Conservation (phyloP, 2,113 vertebrate genomes). For the Pycnonotus jocosus region DNA sequence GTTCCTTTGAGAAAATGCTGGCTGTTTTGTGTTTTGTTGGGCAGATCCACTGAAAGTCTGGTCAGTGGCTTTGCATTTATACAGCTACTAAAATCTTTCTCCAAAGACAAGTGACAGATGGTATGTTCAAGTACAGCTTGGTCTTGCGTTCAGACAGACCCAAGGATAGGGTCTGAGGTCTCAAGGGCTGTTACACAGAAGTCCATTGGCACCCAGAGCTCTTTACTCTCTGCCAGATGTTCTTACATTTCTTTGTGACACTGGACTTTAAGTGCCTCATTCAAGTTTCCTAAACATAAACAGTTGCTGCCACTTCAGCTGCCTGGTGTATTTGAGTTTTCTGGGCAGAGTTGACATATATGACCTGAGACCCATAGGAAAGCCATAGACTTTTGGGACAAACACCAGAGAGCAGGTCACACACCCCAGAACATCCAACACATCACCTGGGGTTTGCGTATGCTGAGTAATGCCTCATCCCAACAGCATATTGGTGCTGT, state of each 20-base stretch:
- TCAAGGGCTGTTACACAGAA: background rate
- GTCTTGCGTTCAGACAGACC: background rate
- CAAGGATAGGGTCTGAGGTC: background rate
- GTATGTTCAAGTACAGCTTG: background rate
- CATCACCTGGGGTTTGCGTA: background rate
- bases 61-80: background rate
- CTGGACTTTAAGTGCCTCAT: background rate
- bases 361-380: background rate
- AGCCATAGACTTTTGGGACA: background rate
- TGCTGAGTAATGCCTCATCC: background rate
- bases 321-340: background rate
- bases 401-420: background rate
- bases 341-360: background rate
- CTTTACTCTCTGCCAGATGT: background rate
- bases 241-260: background rate
- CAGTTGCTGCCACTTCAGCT: background rate
- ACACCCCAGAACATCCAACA: background rate
- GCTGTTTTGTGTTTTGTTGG: background rate
- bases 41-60: background rate
- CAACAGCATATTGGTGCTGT: background rate
- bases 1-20: background rate
- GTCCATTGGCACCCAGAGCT: background rate
- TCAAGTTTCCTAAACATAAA: background rate
- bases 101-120: background rate
- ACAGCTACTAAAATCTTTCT: background rate